Conservation (phyloP, 2,888 invertebrate species). For the Amphipyra berbera region DNA sequence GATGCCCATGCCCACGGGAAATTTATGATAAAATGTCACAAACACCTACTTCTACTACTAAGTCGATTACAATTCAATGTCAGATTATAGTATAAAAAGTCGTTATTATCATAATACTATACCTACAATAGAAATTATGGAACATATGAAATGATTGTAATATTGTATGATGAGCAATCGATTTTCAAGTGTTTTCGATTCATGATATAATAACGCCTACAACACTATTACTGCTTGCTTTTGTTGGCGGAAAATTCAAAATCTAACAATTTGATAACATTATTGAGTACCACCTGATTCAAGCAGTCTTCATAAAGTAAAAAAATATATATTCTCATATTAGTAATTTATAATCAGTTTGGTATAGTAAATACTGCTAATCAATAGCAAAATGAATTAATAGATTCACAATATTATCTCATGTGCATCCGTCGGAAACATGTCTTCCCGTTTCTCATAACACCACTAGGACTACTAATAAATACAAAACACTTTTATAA, state of each 20-base stretch:
- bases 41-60: no score
- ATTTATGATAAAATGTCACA: no score
- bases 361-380: neutral
- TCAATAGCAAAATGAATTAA: neutral
- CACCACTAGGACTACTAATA: neutral
- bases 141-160: no score
- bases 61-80: no score
- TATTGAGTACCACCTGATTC: neutral
- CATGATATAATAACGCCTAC: neutral
- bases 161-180: conserved; percentile 1
- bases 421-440: conserved; percentile 42
- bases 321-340: neutral
- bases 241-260: conserved; percentile 45
- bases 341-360: neutral
- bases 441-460: conserved; percentile 5
- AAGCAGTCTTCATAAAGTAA: neutral
- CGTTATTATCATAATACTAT: no score
- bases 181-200: neutral
- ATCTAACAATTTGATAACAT: neutral
- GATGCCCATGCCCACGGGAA: no score
- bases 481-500: neutral
- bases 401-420: neutral
- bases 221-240: conserved; percentile 23
- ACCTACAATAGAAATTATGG: no score
- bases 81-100: no score